These are phyloP conservation scores for Pleuronectes platessa DNA, from an alignment of 2,113 vertebrate species.

Conservation along the genomic window DNA sequence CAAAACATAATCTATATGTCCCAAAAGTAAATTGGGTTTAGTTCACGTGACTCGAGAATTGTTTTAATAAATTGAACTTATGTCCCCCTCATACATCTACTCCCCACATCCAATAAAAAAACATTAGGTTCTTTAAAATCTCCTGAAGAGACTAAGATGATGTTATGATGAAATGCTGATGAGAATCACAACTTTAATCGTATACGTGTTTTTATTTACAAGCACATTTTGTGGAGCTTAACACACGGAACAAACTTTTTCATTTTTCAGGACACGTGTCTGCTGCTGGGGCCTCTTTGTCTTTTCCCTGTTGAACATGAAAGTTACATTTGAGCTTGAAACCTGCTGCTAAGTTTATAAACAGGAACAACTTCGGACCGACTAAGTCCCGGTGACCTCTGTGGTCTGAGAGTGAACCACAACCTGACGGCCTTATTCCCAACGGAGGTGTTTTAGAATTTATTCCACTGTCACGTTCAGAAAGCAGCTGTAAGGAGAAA, in stretches of 20 bases:
- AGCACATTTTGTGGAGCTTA: not conserved
- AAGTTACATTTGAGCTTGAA: no score
- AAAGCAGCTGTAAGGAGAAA: not conserved
- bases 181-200: constrained; percentile 37
- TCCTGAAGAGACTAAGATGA: no score
- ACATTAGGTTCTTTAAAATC: no score
- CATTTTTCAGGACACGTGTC: not conserved
- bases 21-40: no score
- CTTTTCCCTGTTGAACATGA: not conserved
- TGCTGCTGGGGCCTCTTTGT: not conserved
- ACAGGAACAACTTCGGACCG: not conserved
- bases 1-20: no score
- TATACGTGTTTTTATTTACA: constrained; percentile 41
- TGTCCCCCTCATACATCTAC: no score
- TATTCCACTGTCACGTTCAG: constrained; percentile 1
- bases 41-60: no score
- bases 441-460: not conserved
- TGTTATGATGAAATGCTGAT: no score
- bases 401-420: not conserved
- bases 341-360: no score
- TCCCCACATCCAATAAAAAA: no score
- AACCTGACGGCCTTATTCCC: not conserved
- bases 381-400: not conserved
- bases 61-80: no score
- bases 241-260: not conserved